Evolutionary conservation across 2,113 vertebrate genomes (phyloP), one percentile per base, ranked within the genome.

Genomic region (Osmerus eperlanus): DNA sequence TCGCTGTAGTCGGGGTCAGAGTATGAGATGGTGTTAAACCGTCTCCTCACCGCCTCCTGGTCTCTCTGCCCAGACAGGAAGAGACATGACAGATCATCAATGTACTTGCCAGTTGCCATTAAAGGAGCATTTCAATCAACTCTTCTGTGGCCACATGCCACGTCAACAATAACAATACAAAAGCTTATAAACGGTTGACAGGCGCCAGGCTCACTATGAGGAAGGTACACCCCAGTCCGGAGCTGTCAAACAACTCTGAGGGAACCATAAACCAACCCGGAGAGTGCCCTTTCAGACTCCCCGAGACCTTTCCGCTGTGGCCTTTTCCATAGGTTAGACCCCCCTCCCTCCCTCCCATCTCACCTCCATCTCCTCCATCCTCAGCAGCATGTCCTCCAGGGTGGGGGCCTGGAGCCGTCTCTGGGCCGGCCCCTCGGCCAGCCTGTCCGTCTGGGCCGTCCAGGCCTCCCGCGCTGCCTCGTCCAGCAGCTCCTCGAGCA

Each of bases 281-380:
- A 53, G 4, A 25, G 55, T 72, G 75, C 75, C 81, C 79, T 88
- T 82, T 79, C 21, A 23, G 55, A 55, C 76, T 64, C 2, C 23
- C 5, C 0, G 11, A 67, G 77, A 73, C 66, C 78, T 85, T 87
- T 73, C 21, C 7, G 11, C 59, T 5, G 58, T 14, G n/a, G 32
- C 14, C 15, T 41, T 60, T 54, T 78, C 56, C 65, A 28, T 25
- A 5, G 41, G 29, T 67, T 59, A 19, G 19, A 67, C n/a, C 32
- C 16, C 23, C 47, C 3, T 21, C n/a, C 6, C 16, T 3, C 21
- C 11, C 66, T 67, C 53, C 13, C 51, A 2, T 23, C 90, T 88
- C 87, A 99, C 97, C 91, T 99, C 96, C 70, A 99, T 99, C 85
- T 98, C 95, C 84, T 99, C 95, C 94, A 99, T 94, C 78, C 95